phyloP scores from a whole-genome alignment of 1,140 invertebrate species.

The Drosophila navojoa region DNA sequence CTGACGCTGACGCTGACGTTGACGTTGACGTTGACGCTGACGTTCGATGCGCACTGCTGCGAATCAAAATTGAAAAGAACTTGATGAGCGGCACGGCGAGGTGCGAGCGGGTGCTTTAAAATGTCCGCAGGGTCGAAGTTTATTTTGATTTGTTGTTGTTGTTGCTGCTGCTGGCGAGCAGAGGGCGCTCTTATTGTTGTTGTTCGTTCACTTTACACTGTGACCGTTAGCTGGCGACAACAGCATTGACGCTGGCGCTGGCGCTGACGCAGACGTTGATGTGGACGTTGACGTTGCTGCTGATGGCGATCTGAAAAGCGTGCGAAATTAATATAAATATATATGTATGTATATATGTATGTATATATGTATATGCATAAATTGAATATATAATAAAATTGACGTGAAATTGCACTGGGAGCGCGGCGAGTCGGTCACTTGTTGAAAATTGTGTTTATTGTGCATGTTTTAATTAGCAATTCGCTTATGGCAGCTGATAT shows the following conservation, averaged over 20 bases:
- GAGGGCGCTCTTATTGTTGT: slow-evolving; percentile 1
- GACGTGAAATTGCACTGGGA: slow-evolving; percentile 44
- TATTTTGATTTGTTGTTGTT: slow-evolving; percentile 10
- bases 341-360: not conserved
- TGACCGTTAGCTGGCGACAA: slow-evolving; percentile 35
- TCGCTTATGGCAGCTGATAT: slow-evolving; percentile 10
- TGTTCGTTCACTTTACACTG: slow-evolving; percentile 42
- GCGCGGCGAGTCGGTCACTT: not conserved
- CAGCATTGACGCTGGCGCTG: slow-evolving; percentile 15
- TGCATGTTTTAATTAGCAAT: slow-evolving; percentile 59
- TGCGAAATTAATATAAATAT: slow-evolving; percentile 10
- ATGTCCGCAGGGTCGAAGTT: slow-evolving; percentile 20
- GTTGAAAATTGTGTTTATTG: slow-evolving; percentile 55
- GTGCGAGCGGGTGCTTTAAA: slow-evolving; percentile 4
- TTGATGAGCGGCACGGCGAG: not conserved
- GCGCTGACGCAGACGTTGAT: not conserved
- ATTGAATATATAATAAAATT: slow-evolving; percentile 35
- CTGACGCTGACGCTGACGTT: slow-evolving; percentile 8
- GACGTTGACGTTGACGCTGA: slow-evolving; percentile 13
- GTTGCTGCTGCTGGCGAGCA: slow-evolving; percentile 6
- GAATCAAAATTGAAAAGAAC: slow-evolving; percentile 26
- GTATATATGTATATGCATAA: slow-evolving; percentile 7
- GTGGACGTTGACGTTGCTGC: slow-evolving; percentile 11
- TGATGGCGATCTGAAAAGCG: slow-evolving; percentile 30
- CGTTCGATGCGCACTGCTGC: slow-evolving; percentile 8